A percentile compares a stretch with the other conserved stretches of the same genome.
Conservation (phyloP, 2,113 vertebrate species). For the Mustelus asterias region DNA sequence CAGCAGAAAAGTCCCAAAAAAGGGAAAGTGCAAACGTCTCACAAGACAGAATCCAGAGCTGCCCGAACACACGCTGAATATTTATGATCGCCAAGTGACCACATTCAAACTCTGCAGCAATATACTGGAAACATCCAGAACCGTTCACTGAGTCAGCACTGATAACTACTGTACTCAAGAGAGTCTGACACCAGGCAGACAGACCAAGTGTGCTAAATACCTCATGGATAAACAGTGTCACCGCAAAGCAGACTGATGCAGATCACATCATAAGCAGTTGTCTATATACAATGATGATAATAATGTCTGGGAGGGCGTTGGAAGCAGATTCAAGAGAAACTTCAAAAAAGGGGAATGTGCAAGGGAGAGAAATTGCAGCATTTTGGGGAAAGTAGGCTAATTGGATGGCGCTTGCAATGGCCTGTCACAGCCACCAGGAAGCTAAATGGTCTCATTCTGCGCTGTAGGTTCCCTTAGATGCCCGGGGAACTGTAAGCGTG, state of each 20-base stretch:
- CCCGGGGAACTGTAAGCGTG: background rate
- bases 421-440: background rate
- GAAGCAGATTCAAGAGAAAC: background rate
- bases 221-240: background rate
- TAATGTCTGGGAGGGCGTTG: background rate
- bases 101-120: background rate
- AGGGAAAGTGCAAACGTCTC: slow-evolving; percentile 12
- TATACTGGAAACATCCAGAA: slow-evolving; percentile 4
- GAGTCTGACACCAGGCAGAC: background rate
- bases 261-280: background rate
- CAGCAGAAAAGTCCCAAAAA: background rate
- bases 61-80: background rate
- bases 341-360: background rate
- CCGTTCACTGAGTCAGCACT: background rate
- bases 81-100: background rate
- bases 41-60: background rate
- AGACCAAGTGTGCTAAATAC: background rate
- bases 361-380: background rate
- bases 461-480: background rate
- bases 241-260: background rate
- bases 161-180: background rate
- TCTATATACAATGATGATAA: background rate
- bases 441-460: background rate
- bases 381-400: background rate
- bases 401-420: background rate